Percentiles rank a stretch among this genome's conserved stretches.
Evolutionary conservation across 2,888 invertebrate species (phyloP).

Genomic region (Idaea aversata): DNA sequence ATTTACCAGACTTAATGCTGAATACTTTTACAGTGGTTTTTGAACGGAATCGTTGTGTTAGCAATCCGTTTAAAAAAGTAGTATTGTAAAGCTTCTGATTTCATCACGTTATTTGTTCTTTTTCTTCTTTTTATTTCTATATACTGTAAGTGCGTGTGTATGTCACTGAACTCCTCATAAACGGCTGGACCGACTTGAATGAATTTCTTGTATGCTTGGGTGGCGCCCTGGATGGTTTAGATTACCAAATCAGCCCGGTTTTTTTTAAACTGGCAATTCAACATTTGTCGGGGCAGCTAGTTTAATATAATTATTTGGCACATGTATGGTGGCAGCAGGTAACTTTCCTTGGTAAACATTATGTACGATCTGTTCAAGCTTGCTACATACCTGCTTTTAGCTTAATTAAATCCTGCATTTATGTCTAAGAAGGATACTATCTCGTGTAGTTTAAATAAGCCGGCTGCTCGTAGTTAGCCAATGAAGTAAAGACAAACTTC

Average conservation of each 20-base stretch:
- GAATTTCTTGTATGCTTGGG: too few relatives aligned
- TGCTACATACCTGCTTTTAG: neutral
- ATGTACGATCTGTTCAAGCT: neutral
- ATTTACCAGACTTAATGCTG: constrained; percentile 46
- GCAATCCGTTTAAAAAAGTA: neutral
- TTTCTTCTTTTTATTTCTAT: too few relatives aligned
- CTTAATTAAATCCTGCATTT: neutral
- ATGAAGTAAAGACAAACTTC: neutral
- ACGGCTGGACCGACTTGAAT: too few relatives aligned
- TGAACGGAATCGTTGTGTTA: constrained; percentile 15
- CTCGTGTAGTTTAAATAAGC: neutral
- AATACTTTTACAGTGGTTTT: constrained; percentile 31
- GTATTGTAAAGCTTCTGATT: neutral
- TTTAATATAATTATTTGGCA: neutral
- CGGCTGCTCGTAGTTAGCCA: neutral
- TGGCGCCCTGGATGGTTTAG: too few relatives aligned
- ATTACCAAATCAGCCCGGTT: too few relatives aligned
- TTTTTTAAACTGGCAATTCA: too few relatives aligned
- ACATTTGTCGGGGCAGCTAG: neutral
- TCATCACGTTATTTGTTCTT: neutral
- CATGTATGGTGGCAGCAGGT: neutral
- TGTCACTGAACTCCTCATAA: too few relatives aligned
- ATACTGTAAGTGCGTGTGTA: too few relatives aligned
- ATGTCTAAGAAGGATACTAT: neutral
- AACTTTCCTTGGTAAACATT: neutral